Conservation (phyloP, 2,797 vertebrate genomes). For the Harpagifer antarcticus region DNA sequence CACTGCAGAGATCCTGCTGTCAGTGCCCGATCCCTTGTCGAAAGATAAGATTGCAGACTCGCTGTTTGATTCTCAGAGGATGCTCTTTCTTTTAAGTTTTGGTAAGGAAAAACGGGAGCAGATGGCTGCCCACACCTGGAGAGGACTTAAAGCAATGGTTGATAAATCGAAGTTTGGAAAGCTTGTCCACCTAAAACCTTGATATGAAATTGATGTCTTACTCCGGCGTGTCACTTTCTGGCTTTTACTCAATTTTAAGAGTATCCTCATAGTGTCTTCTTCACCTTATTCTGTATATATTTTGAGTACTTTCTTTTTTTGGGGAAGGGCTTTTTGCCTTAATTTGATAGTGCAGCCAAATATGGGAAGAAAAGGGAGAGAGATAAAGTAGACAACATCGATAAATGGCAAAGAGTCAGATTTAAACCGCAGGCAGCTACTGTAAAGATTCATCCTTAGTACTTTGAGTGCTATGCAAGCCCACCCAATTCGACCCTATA, state of each 20-base stretch:
- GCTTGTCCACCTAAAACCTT: conserved; percentile 24
- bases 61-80: conserved; percentile 3
- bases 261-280: neutral
- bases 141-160: conserved; percentile 25
- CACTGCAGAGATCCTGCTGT: conserved; percentile 37
- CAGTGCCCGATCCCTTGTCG: conserved; percentile 6
- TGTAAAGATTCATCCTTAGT: too few species aligned
- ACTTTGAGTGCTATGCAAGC: too few species aligned
- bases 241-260: neutral
- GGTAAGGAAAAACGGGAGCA: conserved; percentile 58
- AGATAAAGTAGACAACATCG: too few species aligned
- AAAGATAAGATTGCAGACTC: conserved; percentile 27
- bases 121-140: conserved; percentile 59
- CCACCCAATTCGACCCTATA: neutral
- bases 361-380: too few species aligned
- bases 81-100: conserved; percentile 58
- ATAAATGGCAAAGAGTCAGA: too few species aligned
- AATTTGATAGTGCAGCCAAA: too few species aligned
- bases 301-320: too few species aligned
- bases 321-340: too few species aligned
- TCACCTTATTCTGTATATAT: neutral
- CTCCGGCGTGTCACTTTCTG: conserved; percentile 9
- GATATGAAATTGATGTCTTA: conserved; percentile 11
- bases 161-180: conserved; percentile 62
- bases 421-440: too few species aligned